Conservation (phyloP, 1,140 invertebrate genomes). For the Zeugodacus cucurbitae region DNA sequence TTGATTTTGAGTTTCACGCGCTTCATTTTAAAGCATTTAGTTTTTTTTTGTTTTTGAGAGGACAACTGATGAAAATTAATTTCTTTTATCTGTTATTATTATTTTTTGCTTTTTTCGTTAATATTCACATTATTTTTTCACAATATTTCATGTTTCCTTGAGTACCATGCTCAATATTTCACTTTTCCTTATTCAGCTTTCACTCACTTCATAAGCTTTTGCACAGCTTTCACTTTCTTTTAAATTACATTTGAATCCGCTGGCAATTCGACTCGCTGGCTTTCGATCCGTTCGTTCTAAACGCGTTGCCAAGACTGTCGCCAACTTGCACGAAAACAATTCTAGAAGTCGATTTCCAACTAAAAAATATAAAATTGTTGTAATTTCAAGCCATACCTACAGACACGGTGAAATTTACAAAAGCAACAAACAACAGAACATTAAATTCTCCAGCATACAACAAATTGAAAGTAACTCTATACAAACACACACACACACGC, state of each 20-base stretch:
- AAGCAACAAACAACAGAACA: conserved; percentile 1
- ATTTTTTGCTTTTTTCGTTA: background rate
- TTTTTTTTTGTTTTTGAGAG: background rate
- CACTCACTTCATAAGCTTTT: background rate
- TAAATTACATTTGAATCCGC: background rate
- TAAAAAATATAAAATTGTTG: background rate
- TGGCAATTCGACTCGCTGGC: background rate
- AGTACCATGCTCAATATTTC: background rate
- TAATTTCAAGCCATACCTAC: background rate
- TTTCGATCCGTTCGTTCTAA: background rate
- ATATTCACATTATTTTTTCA: background rate
- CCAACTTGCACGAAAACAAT: conserved; percentile 2
- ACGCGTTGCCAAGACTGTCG: conserved; percentile 3
- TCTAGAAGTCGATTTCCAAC: background rate
- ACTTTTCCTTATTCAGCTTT: background rate
- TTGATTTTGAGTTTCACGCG: background rate
- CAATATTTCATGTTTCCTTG: too few relatives aligned
- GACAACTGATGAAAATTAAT: background rate
- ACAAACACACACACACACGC: background rate
- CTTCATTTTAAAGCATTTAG: background rate
- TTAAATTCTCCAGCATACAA: background rate
- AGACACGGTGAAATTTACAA: conserved; percentile 14
- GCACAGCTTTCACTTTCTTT: background rate
- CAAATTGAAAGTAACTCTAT: background rate
- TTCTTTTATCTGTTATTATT: background rate